Conservation (phyloP, 2,113 vertebrate species). For the Lophotis ruficrista region DNA sequence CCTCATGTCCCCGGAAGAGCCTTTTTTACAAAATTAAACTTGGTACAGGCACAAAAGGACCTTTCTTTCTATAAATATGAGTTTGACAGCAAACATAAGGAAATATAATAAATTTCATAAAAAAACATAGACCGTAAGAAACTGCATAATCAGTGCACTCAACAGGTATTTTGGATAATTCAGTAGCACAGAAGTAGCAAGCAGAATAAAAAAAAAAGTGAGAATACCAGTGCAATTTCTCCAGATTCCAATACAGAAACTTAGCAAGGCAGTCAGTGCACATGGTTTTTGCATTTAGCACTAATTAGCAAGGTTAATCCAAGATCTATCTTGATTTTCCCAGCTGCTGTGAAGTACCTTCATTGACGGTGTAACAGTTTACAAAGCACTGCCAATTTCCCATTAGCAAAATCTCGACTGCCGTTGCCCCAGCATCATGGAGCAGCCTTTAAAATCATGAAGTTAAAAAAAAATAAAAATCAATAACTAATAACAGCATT, state of each 20-base stretch:
- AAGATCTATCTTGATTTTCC: not conserved
- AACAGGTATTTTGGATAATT: slow-evolving; percentile 22
- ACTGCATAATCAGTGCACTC: not conserved
- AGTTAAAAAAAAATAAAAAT: not conserved
- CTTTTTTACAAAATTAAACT: slow-evolving; percentile 23
- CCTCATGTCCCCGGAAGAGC: not conserved
- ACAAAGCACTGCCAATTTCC: not conserved
- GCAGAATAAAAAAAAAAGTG: not conserved
- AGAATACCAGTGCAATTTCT: not conserved
- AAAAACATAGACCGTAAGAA: not conserved
- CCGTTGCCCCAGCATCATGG: not conserved
- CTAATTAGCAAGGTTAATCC: slow-evolving; percentile 18
- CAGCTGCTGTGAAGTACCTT: not conserved
- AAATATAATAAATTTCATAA: slow-evolving; percentile 1
- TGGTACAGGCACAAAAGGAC: not conserved
- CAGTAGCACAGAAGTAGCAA: not conserved
- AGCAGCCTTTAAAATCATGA: not conserved
- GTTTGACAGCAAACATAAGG: not conserved
- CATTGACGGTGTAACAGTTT: not conserved
- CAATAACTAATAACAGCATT: not conserved
- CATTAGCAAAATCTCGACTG: not conserved
- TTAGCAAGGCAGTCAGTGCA: not conserved
- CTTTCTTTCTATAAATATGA: not conserved
- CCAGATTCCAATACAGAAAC: not conserved
- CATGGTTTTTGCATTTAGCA: not conserved